phyloP scores from a whole-genome alignment of 2,888 invertebrate species.

The Tiphia femorata region DNA sequence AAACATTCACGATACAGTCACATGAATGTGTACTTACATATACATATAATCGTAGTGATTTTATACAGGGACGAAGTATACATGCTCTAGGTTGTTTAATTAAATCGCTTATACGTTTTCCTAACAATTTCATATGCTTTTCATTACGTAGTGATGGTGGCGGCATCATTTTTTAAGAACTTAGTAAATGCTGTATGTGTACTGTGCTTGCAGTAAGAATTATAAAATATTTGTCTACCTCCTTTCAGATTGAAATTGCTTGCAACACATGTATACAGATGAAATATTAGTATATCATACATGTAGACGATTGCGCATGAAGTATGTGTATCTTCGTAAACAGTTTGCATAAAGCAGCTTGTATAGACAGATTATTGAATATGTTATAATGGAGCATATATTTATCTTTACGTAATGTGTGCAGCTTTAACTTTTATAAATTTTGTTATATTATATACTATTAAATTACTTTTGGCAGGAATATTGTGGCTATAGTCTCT shows the following conservation, averaged over 20 bases:
- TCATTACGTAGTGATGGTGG: no score
- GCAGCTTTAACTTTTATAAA: conserved; percentile 51
- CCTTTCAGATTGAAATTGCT: not conserved
- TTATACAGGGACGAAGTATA: conserved; percentile 38
- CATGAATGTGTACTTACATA: conserved; percentile 17
- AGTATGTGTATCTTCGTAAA: not conserved
- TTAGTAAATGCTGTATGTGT: not conserved
- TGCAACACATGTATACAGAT: not conserved
- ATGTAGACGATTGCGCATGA: not conserved
- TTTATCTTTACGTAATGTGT: conserved; percentile 19
- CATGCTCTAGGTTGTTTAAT: conserved; percentile 20
- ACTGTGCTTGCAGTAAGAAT: no score
- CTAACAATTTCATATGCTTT: no score
- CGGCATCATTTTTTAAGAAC: not conserved
- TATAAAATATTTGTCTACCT: not conserved
- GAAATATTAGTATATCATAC: not conserved
- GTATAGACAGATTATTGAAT: conserved; percentile 16
- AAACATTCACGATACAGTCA: not conserved
- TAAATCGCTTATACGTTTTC: conserved; percentile 18
- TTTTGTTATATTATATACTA: conserved; percentile 55
- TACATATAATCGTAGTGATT: conserved; percentile 27
- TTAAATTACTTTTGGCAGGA: conserved; percentile 66
- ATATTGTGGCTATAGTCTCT: conserved; percentile 57
- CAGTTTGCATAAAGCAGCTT: conserved; percentile 5
- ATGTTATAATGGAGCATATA: conserved; percentile 8